Conservation (phyloP, 2,797 vertebrate species). For the Melanotaenia boesemani region DNA sequence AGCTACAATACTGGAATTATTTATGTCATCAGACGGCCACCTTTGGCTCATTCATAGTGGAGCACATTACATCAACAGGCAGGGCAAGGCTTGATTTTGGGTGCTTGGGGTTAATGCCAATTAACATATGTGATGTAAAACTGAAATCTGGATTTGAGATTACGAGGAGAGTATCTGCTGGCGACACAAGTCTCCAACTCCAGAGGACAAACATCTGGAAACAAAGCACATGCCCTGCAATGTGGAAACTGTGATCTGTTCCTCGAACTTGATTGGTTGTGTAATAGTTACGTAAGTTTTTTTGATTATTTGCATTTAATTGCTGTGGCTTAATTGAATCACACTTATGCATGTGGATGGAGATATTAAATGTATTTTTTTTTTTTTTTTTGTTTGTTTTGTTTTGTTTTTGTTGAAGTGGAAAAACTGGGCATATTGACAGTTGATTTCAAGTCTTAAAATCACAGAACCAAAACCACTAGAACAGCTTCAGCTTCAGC, state of each 20-base stretch:
- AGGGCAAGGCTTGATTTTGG: slow-evolving; percentile 59
- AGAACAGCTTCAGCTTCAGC: not conserved
- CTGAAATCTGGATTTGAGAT: slow-evolving; percentile 67
- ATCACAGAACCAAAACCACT: not conserved
- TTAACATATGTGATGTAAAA: slow-evolving; percentile 52
- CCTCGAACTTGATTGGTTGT: slow-evolving; percentile 37
- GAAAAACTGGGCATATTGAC: not conserved
- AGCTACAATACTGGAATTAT: slow-evolving; percentile 14
- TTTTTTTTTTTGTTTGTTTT: not conserved
- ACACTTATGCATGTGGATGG: not conserved
- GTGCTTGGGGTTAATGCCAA: slow-evolving; percentile 53
- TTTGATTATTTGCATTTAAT: not conserved
- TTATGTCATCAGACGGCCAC: slow-evolving; percentile 10
- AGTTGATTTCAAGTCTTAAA: not conserved
- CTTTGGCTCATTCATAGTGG: slow-evolving; percentile 43
- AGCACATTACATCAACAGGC: slow-evolving; percentile 56
- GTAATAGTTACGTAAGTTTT: slow-evolving; percentile 18
- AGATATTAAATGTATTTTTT: not conserved
- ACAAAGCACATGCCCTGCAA: slow-evolving; percentile 44
- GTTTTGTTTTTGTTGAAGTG: not conserved
- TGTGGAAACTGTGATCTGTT: slow-evolving; percentile 58
- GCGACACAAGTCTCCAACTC: slow-evolving; percentile 37
- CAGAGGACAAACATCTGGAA: slow-evolving; percentile 43
- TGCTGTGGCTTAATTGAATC: not conserved
- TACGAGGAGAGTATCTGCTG: slow-evolving; percentile 49